phyloP scores from a whole-genome alignment of 64 coral and sea anemone species.

The Dendronephthya gigantea region DNA sequence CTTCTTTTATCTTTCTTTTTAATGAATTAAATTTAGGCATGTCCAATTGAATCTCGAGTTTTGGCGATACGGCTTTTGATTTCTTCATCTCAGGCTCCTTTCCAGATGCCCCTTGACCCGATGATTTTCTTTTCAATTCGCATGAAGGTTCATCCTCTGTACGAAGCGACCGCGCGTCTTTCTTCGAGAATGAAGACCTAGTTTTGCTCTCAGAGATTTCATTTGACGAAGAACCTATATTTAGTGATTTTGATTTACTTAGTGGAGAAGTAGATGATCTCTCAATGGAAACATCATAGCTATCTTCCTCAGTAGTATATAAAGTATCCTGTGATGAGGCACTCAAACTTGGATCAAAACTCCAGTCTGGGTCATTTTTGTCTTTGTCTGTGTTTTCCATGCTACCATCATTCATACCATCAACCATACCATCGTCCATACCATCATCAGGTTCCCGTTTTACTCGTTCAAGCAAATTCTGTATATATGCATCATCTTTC shows the following conservation, averaged over 20 bases:
- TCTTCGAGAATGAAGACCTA: too few relatives aligned
- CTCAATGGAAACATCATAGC: neutral
- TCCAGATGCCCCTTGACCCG: neutral
- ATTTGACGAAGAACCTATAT: neutral
- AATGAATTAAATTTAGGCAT: neutral
- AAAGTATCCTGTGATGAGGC: neutral
- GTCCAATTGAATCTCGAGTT: neutral
- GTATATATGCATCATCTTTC: neutral
- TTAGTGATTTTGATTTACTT: neutral
- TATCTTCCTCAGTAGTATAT: neutral
- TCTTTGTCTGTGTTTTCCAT: neutral
- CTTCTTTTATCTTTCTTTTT: neutral
- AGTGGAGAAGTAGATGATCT: neutral
- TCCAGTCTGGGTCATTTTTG: neutral
- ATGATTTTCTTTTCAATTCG: neutral
- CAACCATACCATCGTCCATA: too few relatives aligned
- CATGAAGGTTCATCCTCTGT: neutral
- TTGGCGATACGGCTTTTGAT: neutral
- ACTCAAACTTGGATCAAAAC: neutral
- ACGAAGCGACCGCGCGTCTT: neutral
- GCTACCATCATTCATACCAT: too few relatives aligned
- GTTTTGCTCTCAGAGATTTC: neutral
- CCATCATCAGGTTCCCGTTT: neutral
- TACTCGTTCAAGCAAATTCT: neutral
- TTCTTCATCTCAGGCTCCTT: neutral